Base-by-base conservation (phyloP, 2,797 vertebrate species). In the Threskiornis aethiopicus region DNA sequence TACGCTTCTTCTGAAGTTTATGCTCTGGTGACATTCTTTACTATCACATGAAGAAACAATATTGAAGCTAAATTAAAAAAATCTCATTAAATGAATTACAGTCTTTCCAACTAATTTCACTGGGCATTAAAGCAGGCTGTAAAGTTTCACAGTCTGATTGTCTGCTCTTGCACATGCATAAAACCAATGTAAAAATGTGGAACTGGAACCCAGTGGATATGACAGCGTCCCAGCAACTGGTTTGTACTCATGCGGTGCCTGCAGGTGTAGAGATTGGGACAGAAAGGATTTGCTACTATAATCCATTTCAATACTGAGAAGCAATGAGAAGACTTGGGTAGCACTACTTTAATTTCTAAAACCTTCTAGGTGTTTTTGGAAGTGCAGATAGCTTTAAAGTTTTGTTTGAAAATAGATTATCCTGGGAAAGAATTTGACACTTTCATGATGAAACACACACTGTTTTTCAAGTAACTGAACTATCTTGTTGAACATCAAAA, bases 401-500 rank as follows among this genome's bases (percentile, higher is more conserved):
- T 82, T 64, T 84, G 61, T 73, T 65, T 84, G 73, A 73, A 98
- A 97, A 96, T 92, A 97, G 97, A 95, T 96, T 95, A 96, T 95
- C 39, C 64, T 85, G 42, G 46, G 87, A 80, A 90, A 55, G 42
- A 92, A 75, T 86, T 52, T 96, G 92, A 89, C 82, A 91, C 65
- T 95, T 95, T 81, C 71, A 42, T 91, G 92, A 96, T 96, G 89
- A 98, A 96, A 96, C 90, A 87, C 64, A 85, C 39, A 64, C 49
- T 91, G 49, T 66, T 97, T 97, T 98, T 97, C 92, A 89, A 97
- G 84, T 94, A 96, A 96, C 97, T 95, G 92, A 86, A 66, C 82
- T 96, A 87, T 96, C 85, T 72, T 7, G 6, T 33, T 85, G 91
- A 97, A 90, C 94, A 96, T 93, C 95, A 94, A 82, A 96, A 96